Base-by-base conservation (phyloP, 2,888 invertebrate species). In the Ennomos fuscantarius region DNA sequence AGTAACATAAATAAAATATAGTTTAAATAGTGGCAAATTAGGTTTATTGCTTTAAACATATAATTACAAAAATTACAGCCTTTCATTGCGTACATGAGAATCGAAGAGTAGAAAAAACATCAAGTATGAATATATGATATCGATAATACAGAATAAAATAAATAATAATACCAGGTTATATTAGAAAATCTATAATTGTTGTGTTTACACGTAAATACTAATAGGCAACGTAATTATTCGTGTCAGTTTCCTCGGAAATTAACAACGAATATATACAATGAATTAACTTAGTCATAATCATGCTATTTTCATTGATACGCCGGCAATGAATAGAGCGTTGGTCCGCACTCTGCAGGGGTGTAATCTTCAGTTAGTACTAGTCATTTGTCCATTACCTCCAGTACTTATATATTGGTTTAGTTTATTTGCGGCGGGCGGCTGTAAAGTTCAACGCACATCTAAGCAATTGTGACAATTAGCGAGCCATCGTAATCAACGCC, bases 401-500 rank as follows among this genome's bases (percentile, higher is more conserved):
- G 43, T 44, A 8, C 35, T 60, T 59, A 63, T 36, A 37, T 55
- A 42, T 40, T 58, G 31, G 59, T 64, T 24, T 69, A 70, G 78
- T 80, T 81, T 74, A 76, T 84, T 82, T 80, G 82, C 77, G 78
- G 76, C 77, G 75, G 6, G 64, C 70, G 70, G 73, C 71, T 63
- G 70, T 77, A 74, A 87, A 80, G 91, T 91, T 91, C 89, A 90
- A 89, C 82, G 90, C 84, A 82, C 91, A 91, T 86, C 78, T 88
- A 74, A 81, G 77, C 78, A 91, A 92, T 91, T 91, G 90, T 85
- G 76, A 79, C 89, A 90, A 90, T 91, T 89, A 91, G 84, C 82
- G 74, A 78, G 72, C 78, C 74, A 74, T 68, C 73, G 76, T 82
- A 86, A 87, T 88, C 79, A 82, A 87, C 86, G 72, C 79, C 77